phyloP scores from a whole-genome alignment of 2,797 vertebrate species.

The Catostomus latipinnis region DNA sequence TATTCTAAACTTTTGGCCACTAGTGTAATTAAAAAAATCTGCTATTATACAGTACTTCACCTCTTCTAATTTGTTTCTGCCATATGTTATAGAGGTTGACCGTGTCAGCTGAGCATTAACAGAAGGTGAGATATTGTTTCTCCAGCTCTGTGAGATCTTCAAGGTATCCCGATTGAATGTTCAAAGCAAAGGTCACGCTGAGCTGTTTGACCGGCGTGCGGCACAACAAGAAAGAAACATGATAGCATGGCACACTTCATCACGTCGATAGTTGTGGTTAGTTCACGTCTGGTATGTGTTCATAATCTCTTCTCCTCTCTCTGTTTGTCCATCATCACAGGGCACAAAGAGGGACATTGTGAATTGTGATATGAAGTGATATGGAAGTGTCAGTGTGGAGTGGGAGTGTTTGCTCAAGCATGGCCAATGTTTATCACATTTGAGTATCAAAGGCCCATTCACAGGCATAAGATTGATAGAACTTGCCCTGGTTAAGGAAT shows the following conservation, averaged over 20 bases:
- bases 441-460: constrained; percentile 67
- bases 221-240: not conserved
- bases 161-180: constrained; percentile 5
- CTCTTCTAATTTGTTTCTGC: too few species aligned
- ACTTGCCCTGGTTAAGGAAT: not conserved
- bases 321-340: constrained; percentile 14
- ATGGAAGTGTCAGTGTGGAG: constrained; percentile 63
- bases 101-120: not conserved
- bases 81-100: not conserved
- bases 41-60: too few species aligned
- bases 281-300: not conserved
- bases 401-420: constrained; percentile 63
- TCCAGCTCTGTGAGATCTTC: not conserved
- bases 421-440: constrained; percentile 58
- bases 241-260: not conserved
- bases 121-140: not conserved
- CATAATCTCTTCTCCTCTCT: constrained; percentile 12
- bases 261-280: not conserved
- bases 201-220: not conserved
- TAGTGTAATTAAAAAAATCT: too few species aligned
- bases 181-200: constrained; percentile 8
- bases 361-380: constrained; percentile 71
- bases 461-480: constrained; percentile 49
- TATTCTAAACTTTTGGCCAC: too few species aligned
- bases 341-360: constrained; percentile 71